Evolutionary conservation across 2,797 vertebrate species (phyloP), one percentile per base, ranked within the genome.

Genomic region (Phrynocephalus guinanensis): DNA sequence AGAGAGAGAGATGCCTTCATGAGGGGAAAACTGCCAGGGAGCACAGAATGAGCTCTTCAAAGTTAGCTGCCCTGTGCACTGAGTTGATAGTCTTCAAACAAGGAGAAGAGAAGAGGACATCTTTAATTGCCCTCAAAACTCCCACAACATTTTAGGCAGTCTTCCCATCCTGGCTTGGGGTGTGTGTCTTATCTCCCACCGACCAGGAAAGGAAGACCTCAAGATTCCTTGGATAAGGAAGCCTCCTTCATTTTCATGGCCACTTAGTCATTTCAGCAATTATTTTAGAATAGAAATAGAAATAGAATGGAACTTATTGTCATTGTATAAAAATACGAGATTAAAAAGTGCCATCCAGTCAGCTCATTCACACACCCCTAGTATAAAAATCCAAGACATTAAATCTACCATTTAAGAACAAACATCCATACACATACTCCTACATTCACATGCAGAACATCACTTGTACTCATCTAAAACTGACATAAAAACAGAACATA

Each of bases 1-100:
- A 44, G 38, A 44, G 38, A 44, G 38, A 44, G 38, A 44, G 38
- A 44, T 44, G 38, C 38, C 87, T 95, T 96, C 90, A 87, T 73
- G 5, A 78, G 67, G 82, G 88, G 82, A 91, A 93, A 95, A 80
- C 95, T 96, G 95, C 96, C 96, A 96, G 77, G 90, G 87, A 87
- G 92, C 85, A 87, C 89, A 84, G 71, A 93, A 91, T 92, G 92
- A 91, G 84, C 92, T 93, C 83, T 38, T 52, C 86, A 91, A 88
- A 93, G 81, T 84, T 87, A 52, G 44, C 90, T 87, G 91, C 89
- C 93, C 93, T 90, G 89, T 90, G 88, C 84, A 88, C 89, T 87
- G 91, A 95, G 88, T 94, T 95, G 95, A 95, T 96, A 95, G 92
- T 92, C 94, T 95, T 92, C 87, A 87, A 91, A 70, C 1, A 63